These are phyloP conservation scores for Pseudomyrmex concolor DNA, from an alignment of 1,140 invertebrate species.

Conservation along the genomic window DNA sequence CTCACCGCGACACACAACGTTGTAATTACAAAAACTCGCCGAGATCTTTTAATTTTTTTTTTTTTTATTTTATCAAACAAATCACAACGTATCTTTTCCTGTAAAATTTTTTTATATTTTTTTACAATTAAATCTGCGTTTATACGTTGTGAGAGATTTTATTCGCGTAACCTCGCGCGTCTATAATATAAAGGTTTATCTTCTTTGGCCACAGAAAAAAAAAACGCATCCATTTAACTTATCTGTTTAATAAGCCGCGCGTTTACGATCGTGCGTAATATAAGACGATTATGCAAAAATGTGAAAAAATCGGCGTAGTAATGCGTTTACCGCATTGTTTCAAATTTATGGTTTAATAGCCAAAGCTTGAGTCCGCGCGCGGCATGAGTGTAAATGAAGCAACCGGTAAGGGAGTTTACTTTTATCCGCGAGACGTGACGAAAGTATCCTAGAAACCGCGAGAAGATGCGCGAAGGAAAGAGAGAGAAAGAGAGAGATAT, in stretches of 20 bases:
- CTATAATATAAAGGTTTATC: not conserved
- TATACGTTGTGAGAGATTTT: not conserved
- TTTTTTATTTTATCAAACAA: not conserved
- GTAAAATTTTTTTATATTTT: too few species aligned
- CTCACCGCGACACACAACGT: not conserved
- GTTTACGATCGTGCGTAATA: not conserved
- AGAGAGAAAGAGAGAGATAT: not conserved
- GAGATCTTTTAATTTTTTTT: not conserved
- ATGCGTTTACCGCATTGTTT: conserved; percentile 17
- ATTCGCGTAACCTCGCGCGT: not conserved
- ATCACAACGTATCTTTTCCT: too few species aligned
- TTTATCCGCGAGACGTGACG: conserved; percentile 56
- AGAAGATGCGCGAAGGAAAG: conserved; percentile 30
- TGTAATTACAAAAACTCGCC: not conserved
- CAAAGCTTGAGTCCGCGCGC: not conserved
- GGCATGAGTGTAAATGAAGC: conserved; percentile 52
- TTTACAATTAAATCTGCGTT: not conserved
- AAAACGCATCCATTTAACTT: not conserved
- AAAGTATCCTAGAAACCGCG: conserved; percentile 54
- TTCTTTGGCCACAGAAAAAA: not conserved
- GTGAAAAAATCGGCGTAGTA: not conserved
- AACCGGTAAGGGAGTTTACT: conserved; percentile 32
- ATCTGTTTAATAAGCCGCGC: not conserved
- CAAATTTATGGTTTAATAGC: conserved; percentile 38
- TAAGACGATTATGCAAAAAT: conserved; percentile 23